Conservation (phyloP, 2,113 vertebrate genomes). For the Leptobrachium leishanense region DNA sequence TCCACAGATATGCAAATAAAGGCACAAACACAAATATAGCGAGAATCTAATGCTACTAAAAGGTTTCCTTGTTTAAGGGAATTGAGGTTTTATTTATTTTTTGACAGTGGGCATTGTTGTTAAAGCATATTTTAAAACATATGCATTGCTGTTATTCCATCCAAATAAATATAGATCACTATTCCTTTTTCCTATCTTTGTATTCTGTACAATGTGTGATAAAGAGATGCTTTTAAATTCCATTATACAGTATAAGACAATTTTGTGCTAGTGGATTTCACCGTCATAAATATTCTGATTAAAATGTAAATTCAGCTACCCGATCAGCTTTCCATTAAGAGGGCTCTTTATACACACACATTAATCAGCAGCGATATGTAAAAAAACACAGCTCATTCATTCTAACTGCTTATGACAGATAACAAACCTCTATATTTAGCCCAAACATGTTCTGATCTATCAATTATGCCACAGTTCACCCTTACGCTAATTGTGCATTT, state of each 20-base stretch:
- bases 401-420: conserved; percentile 98
- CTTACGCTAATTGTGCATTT: conserved; percentile 98
- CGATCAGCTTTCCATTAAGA: conserved; percentile 96
- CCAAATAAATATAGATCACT: not conserved
- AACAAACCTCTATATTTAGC: conserved; percentile 98
- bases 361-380: conserved; percentile 94
- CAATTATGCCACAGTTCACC: conserved; percentile 87
- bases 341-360: conserved; percentile 89
- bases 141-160: not conserved
- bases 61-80: no score
- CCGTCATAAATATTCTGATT: conserved; percentile 88
- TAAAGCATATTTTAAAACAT: not conserved
- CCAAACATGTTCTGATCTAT: conserved; percentile 94
- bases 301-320: conserved; percentile 96
- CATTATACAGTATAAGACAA: conserved; percentile 49
- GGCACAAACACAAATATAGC: no score
- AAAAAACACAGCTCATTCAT: conserved; percentile 91
- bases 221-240: conserved; percentile 35
- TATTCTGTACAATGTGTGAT: conserved; percentile 9
- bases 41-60: no score
- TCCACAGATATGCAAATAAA: no score
- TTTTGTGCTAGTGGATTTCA: conserved; percentile 77
- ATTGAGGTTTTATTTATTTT: no score
- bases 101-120: no score
- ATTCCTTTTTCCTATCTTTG: not conserved